Evolutionary conservation across 2,797 vertebrate genomes (phyloP), one percentile per base, ranked within the genome.

Genomic region (Labeo calbasu): DNA sequence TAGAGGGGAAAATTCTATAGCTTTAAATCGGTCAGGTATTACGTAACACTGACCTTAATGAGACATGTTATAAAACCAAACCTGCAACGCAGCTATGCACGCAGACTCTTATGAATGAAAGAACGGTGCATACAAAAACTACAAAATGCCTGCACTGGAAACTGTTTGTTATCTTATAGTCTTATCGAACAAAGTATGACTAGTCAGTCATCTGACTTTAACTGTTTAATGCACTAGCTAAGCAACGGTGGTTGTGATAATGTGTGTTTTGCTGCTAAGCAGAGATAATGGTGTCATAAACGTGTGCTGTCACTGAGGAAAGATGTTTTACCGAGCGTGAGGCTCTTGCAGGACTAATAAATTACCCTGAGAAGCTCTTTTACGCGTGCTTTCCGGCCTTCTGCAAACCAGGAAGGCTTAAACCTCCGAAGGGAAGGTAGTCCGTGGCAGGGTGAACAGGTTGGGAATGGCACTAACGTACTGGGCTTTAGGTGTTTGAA

Each of bases 371-470:
- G 36, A 61, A 68, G 83, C 90, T 92, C 90, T 90, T 92, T 85
- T 86, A 82, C 50, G 83, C 12, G 61, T 55, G 79, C 80, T 87
- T 87, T 89, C 87, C n/a, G 32, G 87, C 84, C 51, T 90, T 87
- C 78, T 79, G 84, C 65, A 87, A 87, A 88, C 83, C 85, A 73
- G 77, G 75, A 87, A 90, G 86, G 81, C 84, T 82, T 88, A 79
- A 23, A 83, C 82, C 88, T 92, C 91, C 82, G 55, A 50, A 25
- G 84, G 86, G 86, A 14, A 84, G 84, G 87, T 80, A 90, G 90
- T 91, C 88, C 88, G 66, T 77, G 89, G 87, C 88, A 93, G 93
- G 92, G 93, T 91, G 87, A 91, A 90, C 88, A 92, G 73, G 91
- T 90, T 90, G 89, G 57, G 36, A 55, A 70, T 90, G 92, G 88